phyloP scores from a whole-genome alignment of 2,888 invertebrate genomes.

The Cephus pygmeus region DNA sequence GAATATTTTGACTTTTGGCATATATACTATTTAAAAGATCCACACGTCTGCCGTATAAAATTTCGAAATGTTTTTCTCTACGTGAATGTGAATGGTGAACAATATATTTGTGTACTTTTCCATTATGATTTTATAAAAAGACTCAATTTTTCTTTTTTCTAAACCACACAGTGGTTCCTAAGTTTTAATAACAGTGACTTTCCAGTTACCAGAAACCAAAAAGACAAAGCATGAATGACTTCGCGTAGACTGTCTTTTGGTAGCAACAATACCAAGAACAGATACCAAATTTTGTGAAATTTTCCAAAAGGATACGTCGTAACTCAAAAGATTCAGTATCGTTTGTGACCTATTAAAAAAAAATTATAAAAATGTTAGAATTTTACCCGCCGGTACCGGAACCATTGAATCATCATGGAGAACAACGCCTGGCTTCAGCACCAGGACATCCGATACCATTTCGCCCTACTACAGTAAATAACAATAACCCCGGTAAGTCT shows the following conservation, averaged over 20 bases:
- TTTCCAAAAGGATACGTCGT: neutral
- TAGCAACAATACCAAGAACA: neutral
- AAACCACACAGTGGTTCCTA: neutral
- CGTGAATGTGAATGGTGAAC: neutral
- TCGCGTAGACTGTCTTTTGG: neutral
- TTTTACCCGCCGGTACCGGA: constrained; percentile 70
- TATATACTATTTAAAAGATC: neutral
- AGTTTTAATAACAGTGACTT: neutral
- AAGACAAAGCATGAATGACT: neutral
- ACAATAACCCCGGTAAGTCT: constrained; percentile 52
- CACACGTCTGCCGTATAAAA: neutral
- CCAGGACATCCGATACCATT: constrained; percentile 48
- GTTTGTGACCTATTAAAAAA: neutral
- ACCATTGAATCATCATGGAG: constrained; percentile 42
- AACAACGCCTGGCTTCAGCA: constrained; percentile 31
- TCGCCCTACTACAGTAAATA: constrained; percentile 46
- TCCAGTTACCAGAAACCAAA: neutral
- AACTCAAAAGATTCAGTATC: neutral
- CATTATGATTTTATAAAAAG: neutral
- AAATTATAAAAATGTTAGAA: constrained; percentile 72
- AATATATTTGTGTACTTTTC: neutral
- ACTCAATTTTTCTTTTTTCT: neutral
- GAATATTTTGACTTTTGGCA: neutral
- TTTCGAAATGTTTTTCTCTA: neutral
- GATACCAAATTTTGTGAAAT: neutral